Base-by-base conservation (phyloP, 2,797 vertebrate species). In the Tadarida brasiliensis region DNA sequence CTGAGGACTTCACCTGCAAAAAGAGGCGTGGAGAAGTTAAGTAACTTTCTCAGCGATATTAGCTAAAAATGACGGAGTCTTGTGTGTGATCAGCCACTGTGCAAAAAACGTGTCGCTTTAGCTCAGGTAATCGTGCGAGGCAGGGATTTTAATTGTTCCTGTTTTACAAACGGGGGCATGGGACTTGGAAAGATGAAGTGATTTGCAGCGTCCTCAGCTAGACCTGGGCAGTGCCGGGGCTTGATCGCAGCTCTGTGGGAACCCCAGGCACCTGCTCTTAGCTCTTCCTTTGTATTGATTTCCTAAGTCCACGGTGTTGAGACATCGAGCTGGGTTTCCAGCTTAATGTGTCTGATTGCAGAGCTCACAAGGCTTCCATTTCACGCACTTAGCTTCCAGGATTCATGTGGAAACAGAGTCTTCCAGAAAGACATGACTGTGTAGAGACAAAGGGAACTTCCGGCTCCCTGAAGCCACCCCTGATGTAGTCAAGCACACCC, bases 291-390 rank as follows among this genome's bases (percentile, higher is more conserved):
- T 73, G 44, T 39, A 81, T 91, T 82, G 83, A 77, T 57, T 77
- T 77, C 26, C 19, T 16, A 61, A 86, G 59, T 91, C 90, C 49
- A 17, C 33, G 0, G 20, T 81, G 57, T 95, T 76, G 87, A 87
- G 87, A 96, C 89, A 87, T 59, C 49, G 82, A 91, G n/a, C 84
- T 89, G 54, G 39, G 28, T 94, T 87, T 96, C 86, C 74, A 92
- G 57, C 35, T 30, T 86, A 74, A 80, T 94, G 94, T 92, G 16
- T 77, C 39, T 94, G 92, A 94, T 84, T 47, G 28, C n/a, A n/a
- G 86, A 87, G 26, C 11, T 44, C 47, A 26, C 15, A 22, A 56
- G 49, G 26, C 44, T 91, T 93, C 68, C 80, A 7, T 63, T 80
- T 92, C 51, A 44, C 56, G 57, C 49, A 8, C n/a, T 63, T 71